phyloP scores from a whole-genome alignment of 2,797 vertebrate genomes.

The Alcedo atthis region DNA sequence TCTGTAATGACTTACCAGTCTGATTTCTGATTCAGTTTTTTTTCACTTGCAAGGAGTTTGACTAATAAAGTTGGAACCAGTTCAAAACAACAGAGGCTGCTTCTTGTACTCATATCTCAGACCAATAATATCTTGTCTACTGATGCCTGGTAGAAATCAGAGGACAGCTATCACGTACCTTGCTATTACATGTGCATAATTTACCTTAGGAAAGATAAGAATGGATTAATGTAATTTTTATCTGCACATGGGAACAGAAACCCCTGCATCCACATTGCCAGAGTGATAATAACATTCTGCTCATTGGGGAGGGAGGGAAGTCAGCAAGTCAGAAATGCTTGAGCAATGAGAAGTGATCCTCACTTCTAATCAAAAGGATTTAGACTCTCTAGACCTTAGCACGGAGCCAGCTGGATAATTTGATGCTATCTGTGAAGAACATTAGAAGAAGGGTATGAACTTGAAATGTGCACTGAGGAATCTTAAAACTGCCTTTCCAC shows the following conservation, averaged over 20 bases:
- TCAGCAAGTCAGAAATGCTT: background rate
- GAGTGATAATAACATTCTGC: constrained; percentile 1
- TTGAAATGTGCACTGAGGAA: background rate
- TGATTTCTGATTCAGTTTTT: background rate
- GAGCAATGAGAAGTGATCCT: background rate
- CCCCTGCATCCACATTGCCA: background rate
- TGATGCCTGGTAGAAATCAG: background rate
- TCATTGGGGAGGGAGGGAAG: background rate
- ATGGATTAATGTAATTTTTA: constrained; percentile 7
- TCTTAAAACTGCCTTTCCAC: background rate
- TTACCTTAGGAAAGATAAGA: constrained; percentile 35
- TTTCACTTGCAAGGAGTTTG: background rate
- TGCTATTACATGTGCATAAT: background rate
- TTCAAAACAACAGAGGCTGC: background rate
- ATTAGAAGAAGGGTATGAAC: background rate
- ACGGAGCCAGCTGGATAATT: background rate
- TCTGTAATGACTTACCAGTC: background rate
- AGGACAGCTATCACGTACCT: background rate
- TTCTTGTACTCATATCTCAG: background rate
- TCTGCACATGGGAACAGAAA: background rate
- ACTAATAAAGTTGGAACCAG: background rate
- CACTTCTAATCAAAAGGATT: constrained; percentile 7
- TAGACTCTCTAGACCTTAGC: background rate
- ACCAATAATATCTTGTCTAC: background rate
- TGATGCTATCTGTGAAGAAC: background rate